Evolutionary conservation across 2,113 vertebrate genomes (phyloP).

Genomic region (Saccopteryx leptura): DNA sequence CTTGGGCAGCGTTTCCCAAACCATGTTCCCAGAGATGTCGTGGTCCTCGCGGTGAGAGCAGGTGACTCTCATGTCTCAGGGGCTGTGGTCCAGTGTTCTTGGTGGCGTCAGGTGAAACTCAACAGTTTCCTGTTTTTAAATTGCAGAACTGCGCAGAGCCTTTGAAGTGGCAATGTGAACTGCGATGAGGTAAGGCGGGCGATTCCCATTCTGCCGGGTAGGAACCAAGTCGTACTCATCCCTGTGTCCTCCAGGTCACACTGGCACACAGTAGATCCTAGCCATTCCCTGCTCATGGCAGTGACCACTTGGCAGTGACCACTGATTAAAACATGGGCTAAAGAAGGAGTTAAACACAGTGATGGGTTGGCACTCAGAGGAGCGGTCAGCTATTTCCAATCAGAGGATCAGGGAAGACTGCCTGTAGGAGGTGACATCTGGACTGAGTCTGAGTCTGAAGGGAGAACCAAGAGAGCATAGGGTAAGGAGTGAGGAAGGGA

Average conservation of each 20-base stretch:
- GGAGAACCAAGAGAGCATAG: not conserved
- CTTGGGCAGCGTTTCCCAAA: not conserved
- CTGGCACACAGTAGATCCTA: too few species aligned
- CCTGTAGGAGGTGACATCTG: not conserved
- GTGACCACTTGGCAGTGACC: not conserved
- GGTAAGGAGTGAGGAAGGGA: not conserved
- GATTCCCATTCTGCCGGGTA: not conserved
- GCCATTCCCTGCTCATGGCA: not conserved
- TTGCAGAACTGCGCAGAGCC: not conserved
- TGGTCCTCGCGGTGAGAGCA: rapidly evolving
- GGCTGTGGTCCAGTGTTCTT: not conserved
- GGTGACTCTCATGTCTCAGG: not conserved
- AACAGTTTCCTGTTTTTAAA: not conserved
- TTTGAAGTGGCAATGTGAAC: not conserved
- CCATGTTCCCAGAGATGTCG: rapidly evolving
- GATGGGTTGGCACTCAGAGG: not conserved
- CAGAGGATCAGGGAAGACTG: not conserved
- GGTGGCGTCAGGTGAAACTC: not conserved
- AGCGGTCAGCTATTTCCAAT: not conserved
- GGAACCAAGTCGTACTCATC: too few species aligned
- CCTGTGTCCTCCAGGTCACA: not conserved
- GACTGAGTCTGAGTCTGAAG: not conserved
- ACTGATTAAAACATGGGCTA: not conserved
- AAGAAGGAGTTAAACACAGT: not conserved
- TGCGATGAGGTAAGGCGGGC: not conserved